Evolutionary conservation across 2,797 vertebrate species (phyloP), one percentile per base, ranked within the genome.

Genomic region (Toxotes lorentzi): DNA sequence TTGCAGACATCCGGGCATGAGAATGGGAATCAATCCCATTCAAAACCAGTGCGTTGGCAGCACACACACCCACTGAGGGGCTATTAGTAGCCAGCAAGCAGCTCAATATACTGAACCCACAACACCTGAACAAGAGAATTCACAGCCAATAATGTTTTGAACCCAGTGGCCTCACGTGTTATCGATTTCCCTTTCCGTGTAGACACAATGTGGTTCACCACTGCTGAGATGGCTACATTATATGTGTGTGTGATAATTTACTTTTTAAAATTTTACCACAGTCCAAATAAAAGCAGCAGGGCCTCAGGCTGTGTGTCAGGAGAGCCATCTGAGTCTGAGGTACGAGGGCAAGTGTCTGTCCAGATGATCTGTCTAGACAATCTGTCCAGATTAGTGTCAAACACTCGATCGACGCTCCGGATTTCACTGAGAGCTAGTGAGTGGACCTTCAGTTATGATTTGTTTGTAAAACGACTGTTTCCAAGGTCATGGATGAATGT

Each of bases 21-120:
- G n/a, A 73, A 53, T 38, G 5, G n/a, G 57, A 82, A 84, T 89
- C 79, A 79, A 68, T 84, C 59, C 70, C 65, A 32, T 64, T 80
- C 19, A 60, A 45, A 68, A 57, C 2, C 69, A 27, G 70, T 66
- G 17, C 62, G 1, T 43, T 47, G 74, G 78, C 53, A 41, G 35
- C 62, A n/a, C 69, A 69, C 58, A 30, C 72, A 59, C 51, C 38
- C 78, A 30, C 72, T 53, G 58, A 61, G 70, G 68, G 66, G 56
- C 88, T 74, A 78, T 85, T 88, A 87, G 79, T 62, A 79, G 60
- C 50, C 74, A 14, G 65, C 73, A 80, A 79, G 84, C 71, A 81
- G 85, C 67, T 91, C 87, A 71, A 91, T 91, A 90, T 89, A 82
- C 79, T 43, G 54, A 80, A 69, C 57, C 68, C 70, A 63, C 73